A percentile compares a stretch with the other conserved stretches of the same genome.
These are phyloP conservation scores for Acrossocheilus wenchowensis DNA, from an alignment of 2,797 vertebrate genomes.

Conservation along the genomic window DNA sequence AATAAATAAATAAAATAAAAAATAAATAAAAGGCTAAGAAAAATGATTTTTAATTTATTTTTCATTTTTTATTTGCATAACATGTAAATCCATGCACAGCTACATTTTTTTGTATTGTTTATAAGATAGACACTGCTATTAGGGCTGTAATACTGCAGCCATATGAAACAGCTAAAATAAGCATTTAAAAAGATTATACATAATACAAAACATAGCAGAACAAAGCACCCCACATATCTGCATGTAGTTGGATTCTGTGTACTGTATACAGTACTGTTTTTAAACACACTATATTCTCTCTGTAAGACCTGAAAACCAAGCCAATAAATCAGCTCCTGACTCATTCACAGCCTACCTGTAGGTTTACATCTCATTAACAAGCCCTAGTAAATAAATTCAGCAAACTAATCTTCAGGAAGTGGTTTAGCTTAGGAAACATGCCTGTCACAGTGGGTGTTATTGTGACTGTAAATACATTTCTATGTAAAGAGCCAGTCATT, in stretches of 20 bases:
- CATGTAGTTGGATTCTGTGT: not conserved
- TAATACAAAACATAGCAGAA: not conserved
- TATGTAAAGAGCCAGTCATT: constrained; percentile 33
- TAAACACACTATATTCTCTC: not conserved
- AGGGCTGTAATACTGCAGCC: not conserved
- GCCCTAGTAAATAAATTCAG: constrained; percentile 52
- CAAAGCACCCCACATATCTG: not conserved
- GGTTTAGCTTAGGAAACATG: constrained; percentile 65
- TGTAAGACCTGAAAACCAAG: not conserved
- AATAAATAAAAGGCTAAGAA: not conserved
- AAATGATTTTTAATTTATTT: not conserved
- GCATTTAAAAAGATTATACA: not conserved
- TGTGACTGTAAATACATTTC: constrained; percentile 35
- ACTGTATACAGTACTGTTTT: not conserved
- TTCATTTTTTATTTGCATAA: constrained; percentile 1
- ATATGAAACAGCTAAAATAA: constrained; percentile 22
- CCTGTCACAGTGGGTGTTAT: constrained; percentile 46
- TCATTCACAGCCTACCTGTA: constrained; percentile 17
- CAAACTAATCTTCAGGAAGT: constrained; percentile 69
- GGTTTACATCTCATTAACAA: constrained; percentile 53
- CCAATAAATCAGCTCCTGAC: not conserved
- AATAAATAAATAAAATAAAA: not conserved
- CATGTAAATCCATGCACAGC: not conserved
- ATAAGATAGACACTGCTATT: not conserved
- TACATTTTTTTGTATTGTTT: not conserved